Evolutionary conservation across 2,797 vertebrate species (phyloP).

Genomic region (Leontocebus nigricollis): DNA sequence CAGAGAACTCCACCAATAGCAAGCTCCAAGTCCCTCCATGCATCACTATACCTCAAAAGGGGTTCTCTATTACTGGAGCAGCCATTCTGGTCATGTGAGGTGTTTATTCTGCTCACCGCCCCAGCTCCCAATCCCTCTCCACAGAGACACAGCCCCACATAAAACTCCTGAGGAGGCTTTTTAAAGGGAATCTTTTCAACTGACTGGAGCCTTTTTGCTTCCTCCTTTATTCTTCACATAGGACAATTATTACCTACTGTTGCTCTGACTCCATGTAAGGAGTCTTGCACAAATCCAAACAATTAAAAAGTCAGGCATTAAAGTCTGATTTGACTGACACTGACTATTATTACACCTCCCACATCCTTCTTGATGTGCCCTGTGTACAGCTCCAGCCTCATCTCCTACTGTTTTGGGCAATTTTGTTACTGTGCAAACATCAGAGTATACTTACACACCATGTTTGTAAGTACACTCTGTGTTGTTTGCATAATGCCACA

Average conservation of each 20-base stretch:
- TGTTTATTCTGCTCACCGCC: conserved; percentile 83
- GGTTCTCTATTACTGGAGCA: conserved; percentile 80
- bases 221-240: background rate
- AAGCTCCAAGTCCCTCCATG: conserved; percentile 92
- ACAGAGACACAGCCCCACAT: too few species aligned
- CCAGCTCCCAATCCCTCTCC: background rate
- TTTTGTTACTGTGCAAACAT: background rate
- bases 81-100: conserved; percentile 81
- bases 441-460: background rate
- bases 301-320: background rate
- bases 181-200: background rate
- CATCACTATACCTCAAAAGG: conserved; percentile 89
- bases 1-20: conserved; percentile 89
- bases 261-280: background rate
- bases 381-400: background rate
- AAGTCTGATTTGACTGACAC: background rate
- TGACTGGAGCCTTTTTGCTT: background rate
- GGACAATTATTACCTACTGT: background rate
- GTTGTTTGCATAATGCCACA: too few species aligned
- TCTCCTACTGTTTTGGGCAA: background rate
- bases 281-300: background rate
- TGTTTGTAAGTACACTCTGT: too few species aligned
- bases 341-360: background rate
- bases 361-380: background rate
- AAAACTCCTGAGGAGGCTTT: background rate